phyloP scores from a whole-genome alignment of 2,888 invertebrate genomes.

The Idaea dimidiata region DNA sequence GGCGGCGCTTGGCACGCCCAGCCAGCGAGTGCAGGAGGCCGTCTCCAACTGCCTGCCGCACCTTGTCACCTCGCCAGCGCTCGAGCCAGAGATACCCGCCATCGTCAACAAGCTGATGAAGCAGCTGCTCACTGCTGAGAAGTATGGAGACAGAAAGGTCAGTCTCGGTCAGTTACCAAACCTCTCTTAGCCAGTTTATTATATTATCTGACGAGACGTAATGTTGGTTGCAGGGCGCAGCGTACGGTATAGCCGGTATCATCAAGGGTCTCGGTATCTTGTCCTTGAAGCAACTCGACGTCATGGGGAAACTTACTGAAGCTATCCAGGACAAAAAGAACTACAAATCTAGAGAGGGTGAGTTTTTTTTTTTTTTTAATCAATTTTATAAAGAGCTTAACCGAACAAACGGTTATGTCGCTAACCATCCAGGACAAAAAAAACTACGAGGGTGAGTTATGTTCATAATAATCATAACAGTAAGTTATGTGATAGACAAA shows the following conservation, averaged over 20 bases:
- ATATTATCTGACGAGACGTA: too few relatives aligned
- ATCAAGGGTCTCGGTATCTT: conserved; percentile 98
- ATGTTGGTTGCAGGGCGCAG: conserved; percentile 98
- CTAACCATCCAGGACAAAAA: too few relatives aligned
- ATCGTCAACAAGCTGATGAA: conserved; percentile 93
- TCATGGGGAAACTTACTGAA: conserved; percentile 95
- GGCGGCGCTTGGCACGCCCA: conserved; percentile 96
- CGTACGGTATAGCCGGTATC: conserved; percentile 97
- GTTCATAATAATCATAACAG: too few relatives aligned
- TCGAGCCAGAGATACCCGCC: conserved; percentile 93
- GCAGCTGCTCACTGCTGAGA: conserved; percentile 93
- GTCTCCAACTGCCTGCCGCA: conserved; percentile 98
- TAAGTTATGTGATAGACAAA: too few relatives aligned
- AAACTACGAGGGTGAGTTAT: too few relatives aligned
- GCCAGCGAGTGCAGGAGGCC: conserved; percentile 98
- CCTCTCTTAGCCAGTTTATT: too few relatives aligned
- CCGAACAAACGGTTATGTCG: too few relatives aligned
- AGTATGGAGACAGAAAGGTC: conserved; percentile 90
- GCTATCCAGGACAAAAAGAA: conserved; percentile 99
- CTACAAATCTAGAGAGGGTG: conserved; percentile 94
- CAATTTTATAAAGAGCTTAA: too few relatives aligned
- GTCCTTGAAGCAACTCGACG: conserved; percentile 95
- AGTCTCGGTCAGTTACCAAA: conserved; percentile 1
- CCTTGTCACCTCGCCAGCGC: conserved; percentile 89
- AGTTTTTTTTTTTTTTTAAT: conserved; percentile 8